phyloP scores from a whole-genome alignment of 2,888 invertebrate species.

The Sylvicola cinctus region DNA sequence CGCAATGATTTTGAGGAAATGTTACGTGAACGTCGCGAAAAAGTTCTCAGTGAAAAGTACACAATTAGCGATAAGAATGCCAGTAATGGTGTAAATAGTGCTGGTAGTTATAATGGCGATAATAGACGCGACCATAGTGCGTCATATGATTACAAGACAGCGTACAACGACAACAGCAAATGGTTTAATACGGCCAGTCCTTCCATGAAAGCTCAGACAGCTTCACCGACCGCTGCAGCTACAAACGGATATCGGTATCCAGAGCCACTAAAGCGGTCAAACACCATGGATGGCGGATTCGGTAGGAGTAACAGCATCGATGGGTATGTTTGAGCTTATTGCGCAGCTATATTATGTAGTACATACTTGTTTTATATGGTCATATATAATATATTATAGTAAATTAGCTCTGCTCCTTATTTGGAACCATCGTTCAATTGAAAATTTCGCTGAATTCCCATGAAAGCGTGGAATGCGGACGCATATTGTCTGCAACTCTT shows the following conservation, averaged over 20 bases:
- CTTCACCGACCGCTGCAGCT: conserved; percentile 1
- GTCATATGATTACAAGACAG: not conserved
- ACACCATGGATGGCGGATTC: conserved; percentile 14
- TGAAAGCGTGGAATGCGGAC: no score
- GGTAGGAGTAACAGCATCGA: conserved; percentile 12
- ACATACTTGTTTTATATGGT: no score
- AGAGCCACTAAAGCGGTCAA: conserved; percentile 14
- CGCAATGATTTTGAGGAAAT: conserved; percentile 24
- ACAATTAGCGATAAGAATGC: conserved; percentile 10
- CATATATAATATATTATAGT: no score
- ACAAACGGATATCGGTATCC: conserved; percentile 9
- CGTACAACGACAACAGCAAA: conserved; percentile 1
- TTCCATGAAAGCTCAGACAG: conserved; percentile 1
- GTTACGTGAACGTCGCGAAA: conserved; percentile 24
- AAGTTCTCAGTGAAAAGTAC: conserved; percentile 17
- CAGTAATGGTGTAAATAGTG: conserved; percentile 5
- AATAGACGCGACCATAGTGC: no score
- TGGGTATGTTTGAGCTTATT: conserved; percentile 12
- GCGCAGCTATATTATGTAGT: no score
- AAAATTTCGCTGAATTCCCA: no score
- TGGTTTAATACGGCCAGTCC: conserved; percentile 3
- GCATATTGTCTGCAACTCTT: no score
- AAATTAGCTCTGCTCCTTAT: no score
- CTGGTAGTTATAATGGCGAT: no score
- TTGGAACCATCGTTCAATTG: no score